Conservation (phyloP, 2,888 invertebrate genomes). For the Cephus rjabovi region DNA sequence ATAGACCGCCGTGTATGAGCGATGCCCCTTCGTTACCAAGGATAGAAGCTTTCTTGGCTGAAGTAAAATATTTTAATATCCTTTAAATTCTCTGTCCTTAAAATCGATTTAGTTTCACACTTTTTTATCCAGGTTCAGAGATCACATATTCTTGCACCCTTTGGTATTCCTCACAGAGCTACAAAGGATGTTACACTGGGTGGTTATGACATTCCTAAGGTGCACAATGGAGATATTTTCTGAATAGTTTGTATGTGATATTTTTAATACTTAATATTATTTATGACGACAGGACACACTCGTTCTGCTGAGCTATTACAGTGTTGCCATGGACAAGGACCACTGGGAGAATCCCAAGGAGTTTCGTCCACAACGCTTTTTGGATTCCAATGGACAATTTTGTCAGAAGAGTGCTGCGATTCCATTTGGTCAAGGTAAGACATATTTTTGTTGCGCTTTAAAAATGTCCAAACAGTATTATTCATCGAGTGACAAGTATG, state of each 20-base stretch:
- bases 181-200: slow-evolving; percentile 62
- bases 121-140: slow-evolving; percentile 70
- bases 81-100: neutral
- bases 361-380: slow-evolving; percentile 76
- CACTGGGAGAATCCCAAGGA: slow-evolving; percentile 73
- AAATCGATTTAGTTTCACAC: slow-evolving; percentile 37
- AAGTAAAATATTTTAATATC: slow-evolving; percentile 37
- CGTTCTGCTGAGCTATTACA: slow-evolving; percentile 72
- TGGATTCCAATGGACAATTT: slow-evolving; percentile 71
- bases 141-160: slow-evolving; percentile 67
- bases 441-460: neutral
- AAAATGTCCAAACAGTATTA: neutral
- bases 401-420: slow-evolving; percentile 71
- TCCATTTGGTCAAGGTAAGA: slow-evolving; percentile 76
- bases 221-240: slow-evolving; percentile 35
- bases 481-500: neutral
- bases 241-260: slow-evolving; percentile 20
- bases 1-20: slow-evolving; percentile 69
- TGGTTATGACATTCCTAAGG: slow-evolving; percentile 69
- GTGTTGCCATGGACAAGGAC: slow-evolving; percentile 72
- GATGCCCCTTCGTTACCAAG: slow-evolving; percentile 67
- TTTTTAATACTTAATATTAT: slow-evolving; percentile 15
- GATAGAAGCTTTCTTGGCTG: slow-evolving; percentile 58
- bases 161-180: slow-evolving; percentile 70
- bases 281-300: slow-evolving; percentile 68